Conservation (phyloP, 2,113 vertebrate species). For the Daphoenositta chrysoptera region DNA sequence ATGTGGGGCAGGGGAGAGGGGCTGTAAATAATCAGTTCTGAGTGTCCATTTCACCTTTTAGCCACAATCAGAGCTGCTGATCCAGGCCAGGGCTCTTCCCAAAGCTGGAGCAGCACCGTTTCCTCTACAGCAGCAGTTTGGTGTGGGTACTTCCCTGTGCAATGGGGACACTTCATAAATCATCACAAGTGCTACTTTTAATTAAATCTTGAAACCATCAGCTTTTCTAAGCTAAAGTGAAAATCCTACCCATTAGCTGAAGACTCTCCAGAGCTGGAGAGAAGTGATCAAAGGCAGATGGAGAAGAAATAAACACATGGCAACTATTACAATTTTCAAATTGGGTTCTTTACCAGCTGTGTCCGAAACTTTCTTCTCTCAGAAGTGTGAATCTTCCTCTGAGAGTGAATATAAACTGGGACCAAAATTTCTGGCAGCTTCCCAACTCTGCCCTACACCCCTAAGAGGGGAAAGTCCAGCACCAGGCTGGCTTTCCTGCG, state of each 20-base stretch:
- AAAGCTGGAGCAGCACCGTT: not conserved
- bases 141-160: not conserved
- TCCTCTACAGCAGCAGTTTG: not conserved
- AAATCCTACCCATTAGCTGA: not conserved
- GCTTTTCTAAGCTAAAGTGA: not conserved
- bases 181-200: not conserved
- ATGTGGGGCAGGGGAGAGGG: not conserved
- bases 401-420: not conserved
- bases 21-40: not conserved
- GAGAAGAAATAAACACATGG: not conserved
- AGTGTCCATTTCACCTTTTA: too few relatives aligned
- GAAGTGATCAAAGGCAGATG: not conserved
- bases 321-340: not conserved
- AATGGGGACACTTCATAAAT: not conserved
- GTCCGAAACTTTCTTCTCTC: not conserved
- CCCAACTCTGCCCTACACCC: fast-evolving
- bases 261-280: not conserved
- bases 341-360: not conserved
- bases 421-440: not conserved
- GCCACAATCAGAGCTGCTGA: not conserved
- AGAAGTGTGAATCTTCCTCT: not conserved
- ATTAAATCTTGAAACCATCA: not conserved
- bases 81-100: not conserved
- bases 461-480: not conserved
- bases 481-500: not conserved